Percentiles rank a stretch among this genome's conserved stretches.
Evolutionary conservation across 2,113 vertebrate species (phyloP).

Genomic region (Aphyosemion australe): DNA sequence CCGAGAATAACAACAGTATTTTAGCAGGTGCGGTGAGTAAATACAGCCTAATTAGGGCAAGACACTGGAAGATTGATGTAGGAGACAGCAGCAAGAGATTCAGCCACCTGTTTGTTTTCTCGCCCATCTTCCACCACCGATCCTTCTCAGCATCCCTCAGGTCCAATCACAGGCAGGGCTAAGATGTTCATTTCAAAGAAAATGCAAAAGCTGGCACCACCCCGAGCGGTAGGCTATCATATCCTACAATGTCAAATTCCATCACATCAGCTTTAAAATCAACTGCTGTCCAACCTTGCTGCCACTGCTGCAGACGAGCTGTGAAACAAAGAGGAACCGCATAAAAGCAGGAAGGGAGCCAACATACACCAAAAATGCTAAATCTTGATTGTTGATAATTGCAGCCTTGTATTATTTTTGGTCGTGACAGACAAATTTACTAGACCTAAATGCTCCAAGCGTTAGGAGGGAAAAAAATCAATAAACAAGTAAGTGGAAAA

Average conservation of each 20-base stretch:
- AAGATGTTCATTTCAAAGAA: slow-evolving; percentile 58
- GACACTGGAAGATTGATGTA: slow-evolving; percentile 46
- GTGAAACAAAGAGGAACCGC: not conserved
- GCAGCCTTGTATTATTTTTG: not conserved
- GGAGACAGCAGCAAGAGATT: slow-evolving; percentile 26
- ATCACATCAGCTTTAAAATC: slow-evolving; percentile 44
- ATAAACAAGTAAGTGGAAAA: slow-evolving; percentile 21
- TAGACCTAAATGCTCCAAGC: not conserved
- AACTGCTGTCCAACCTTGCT: slow-evolving; percentile 40
- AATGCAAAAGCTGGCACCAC: slow-evolving; percentile 51
- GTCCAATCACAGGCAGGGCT: slow-evolving; percentile 56
- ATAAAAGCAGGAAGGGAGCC: slow-evolving; percentile 1
- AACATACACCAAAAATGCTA: slow-evolving; percentile 1
- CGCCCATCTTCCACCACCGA: slow-evolving; percentile 17
- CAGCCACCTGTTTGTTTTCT: slow-evolving; percentile 56
- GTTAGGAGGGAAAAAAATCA: not conserved
- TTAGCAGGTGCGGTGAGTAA: slow-evolving; percentile 48
- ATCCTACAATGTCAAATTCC: slow-evolving; percentile 38
- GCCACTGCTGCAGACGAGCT: slow-evolving; percentile 12
- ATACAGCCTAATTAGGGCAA: slow-evolving; percentile 49
- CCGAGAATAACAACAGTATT: slow-evolving; percentile 38
- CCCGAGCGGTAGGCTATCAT: slow-evolving; percentile 44
- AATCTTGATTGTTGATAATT: slow-evolving; percentile 18
- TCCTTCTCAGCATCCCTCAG: slow-evolving; percentile 18
- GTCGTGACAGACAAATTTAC: not conserved